Evolutionary conservation across 2,113 vertebrate genomes (phyloP), one percentile per base, ranked within the genome.

Genomic region (Taurulus bubalis): DNA sequence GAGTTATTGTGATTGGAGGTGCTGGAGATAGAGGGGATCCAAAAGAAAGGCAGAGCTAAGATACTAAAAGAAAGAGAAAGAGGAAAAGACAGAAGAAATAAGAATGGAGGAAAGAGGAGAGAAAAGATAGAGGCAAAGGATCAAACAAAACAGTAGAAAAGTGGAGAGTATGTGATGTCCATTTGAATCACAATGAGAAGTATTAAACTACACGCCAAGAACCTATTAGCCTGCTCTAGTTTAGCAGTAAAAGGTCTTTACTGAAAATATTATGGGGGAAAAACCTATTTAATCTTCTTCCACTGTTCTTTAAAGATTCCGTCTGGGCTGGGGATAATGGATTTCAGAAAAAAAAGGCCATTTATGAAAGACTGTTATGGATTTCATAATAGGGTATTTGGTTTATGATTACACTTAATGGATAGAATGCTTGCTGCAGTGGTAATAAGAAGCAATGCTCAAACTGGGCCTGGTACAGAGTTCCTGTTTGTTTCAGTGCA

Each of bases 381-480:
- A 65, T 71, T 81, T 62, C 55, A 71, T 74, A 62, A 49, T 20
- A 65, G 24, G 0, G 9, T 47, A 71, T 82, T 82, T 63, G 71
- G 16, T 71, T 82, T 63, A 59, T 82, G 28, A 72, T 69, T 79
- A 72, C 0, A 69, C 30, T 68, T 58, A 75, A 71, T 81, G 59
- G 24, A 62, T 53, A 28, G n/a, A 56, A 32, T 14, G 36, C 26
- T 59, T 53, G 7, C 22, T 32, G 7, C 47, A 65, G 47, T 49
- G 47, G 34, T 22, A 42, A 40, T 60, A 40, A 67, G 30, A 68
- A 22, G 47, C 36, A 2, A 26, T 15, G 20, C 16, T 24, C 42
- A 8, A 58, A 42, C 38, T 15, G 55, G 36, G 30, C 22, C 16
- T 20, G 18, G 47, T 49, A 49, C 47, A 49, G 15, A 49, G 47